A percentile compares a stretch with the other conserved stretches of the same genome.
Evolutionary conservation across 2,113 vertebrate species (phyloP).

Genomic region (Genyomyrus donnyi): DNA sequence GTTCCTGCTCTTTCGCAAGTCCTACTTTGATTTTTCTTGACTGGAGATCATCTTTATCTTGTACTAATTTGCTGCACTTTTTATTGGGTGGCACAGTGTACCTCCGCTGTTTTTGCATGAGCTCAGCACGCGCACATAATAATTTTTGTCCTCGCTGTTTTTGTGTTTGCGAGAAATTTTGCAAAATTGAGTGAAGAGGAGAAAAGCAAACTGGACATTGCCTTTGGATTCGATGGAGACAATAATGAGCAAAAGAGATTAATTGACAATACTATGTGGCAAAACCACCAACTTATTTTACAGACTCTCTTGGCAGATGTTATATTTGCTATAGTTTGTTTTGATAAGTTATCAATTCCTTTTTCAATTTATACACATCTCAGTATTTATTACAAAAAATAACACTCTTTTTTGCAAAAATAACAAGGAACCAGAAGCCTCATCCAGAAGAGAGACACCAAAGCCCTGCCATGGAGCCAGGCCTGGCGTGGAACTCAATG

Average conservation of each 20-base stretch:
- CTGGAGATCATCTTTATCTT: neutral
- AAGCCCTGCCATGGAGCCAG: neutral
- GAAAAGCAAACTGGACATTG: neutral
- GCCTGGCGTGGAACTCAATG: neutral
- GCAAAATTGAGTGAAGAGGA: neutral
- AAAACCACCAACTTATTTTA: neutral
- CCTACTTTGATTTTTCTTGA: neutral
- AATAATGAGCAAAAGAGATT: neutral
- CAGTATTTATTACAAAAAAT: neutral
- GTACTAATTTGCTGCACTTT: neutral
- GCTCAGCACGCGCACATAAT: neutral
- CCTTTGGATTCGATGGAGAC: neutral
- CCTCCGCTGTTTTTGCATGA: neutral
- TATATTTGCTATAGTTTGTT: neutral
- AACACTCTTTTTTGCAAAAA: neutral
- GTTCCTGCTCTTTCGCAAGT: neutral
- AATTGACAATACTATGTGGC: neutral
- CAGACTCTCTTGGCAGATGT: neutral
- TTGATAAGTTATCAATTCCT: neutral
- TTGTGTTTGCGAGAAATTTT: neutral
- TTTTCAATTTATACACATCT: neutral
- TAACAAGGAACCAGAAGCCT: neutral
- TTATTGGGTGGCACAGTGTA: neutral
- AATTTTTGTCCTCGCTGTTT: neutral
- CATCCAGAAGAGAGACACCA: neutral